Percentiles rank a stretch among this genome's conserved stretches.
Evolutionary conservation across 2,888 invertebrate species (phyloP).

Genomic region (Synanthedon myopaeformis): DNA sequence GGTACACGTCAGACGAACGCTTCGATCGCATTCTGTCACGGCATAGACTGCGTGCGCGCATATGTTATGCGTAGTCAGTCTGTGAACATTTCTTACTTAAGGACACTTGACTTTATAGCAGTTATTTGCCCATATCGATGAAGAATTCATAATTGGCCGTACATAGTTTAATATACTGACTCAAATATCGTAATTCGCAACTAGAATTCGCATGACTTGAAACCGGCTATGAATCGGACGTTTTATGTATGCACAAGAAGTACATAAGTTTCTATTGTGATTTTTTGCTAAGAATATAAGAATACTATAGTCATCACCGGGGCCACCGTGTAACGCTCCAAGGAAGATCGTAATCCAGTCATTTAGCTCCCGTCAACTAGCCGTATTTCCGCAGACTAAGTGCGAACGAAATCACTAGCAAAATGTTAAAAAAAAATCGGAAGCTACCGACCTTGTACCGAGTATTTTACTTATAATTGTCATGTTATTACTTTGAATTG

Average conservation of each 20-base stretch:
- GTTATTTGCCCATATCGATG: conserved; percentile 27
- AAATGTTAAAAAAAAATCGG: conserved; percentile 52
- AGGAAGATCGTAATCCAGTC: conserved; percentile 50
- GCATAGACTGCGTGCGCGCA: conserved; percentile 49
- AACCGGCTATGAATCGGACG: not conserved
- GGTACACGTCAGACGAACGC: conserved; percentile 5
- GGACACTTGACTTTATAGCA: conserved; percentile 36
- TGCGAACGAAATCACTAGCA: conserved; percentile 15
- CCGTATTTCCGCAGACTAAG: conserved; percentile 58
- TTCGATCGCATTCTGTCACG: conserved; percentile 61
- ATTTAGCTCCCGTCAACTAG: conserved; percentile 59
- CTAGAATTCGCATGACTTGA: not conserved
- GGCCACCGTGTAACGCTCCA: conserved; percentile 30
- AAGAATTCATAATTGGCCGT: conserved; percentile 18
- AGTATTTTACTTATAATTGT: too few relatives aligned
- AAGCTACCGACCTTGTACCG: conserved; percentile 43
- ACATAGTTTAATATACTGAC: conserved; percentile 17
- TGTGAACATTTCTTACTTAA: conserved; percentile 33
- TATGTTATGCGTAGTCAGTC: conserved; percentile 56
- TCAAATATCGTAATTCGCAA: conserved; percentile 11
- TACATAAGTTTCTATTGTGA: conserved; percentile 24
- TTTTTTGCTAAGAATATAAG: conserved; percentile 23
- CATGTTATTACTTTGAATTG: too few relatives aligned
- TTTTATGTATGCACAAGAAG: not conserved
- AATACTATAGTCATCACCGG: conserved; percentile 29